phyloP scores from a whole-genome alignment of 2,797 vertebrate species.

The Periophthalmus magnuspinnatus region DNA sequence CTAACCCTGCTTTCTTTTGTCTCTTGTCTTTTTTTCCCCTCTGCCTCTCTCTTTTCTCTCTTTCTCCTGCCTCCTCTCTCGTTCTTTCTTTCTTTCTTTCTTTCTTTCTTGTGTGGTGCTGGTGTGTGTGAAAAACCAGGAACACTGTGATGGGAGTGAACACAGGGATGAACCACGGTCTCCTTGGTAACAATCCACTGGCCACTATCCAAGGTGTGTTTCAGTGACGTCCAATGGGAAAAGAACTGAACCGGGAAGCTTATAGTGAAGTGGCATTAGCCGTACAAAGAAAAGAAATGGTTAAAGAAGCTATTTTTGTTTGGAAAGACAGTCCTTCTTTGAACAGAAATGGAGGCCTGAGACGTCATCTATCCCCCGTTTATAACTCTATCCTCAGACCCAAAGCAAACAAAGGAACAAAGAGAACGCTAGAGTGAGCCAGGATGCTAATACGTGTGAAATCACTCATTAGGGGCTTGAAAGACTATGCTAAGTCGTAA shows the following conservation, averaged over 20 bases:
- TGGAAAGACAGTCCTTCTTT: too few species aligned
- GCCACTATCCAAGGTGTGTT: constrained; percentile 93
- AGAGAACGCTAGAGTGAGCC: too few species aligned
- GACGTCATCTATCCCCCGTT: too few species aligned
- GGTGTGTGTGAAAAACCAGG: constrained; percentile 75
- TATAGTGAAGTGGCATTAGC: too few species aligned
- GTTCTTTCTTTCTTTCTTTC: neutral
- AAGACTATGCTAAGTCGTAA: too few species aligned
- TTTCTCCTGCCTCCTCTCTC: constrained; percentile 33
- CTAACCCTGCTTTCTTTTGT: constrained; percentile 61
- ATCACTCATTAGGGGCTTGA: too few species aligned
- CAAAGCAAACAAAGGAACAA: too few species aligned
- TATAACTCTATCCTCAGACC: too few species aligned
- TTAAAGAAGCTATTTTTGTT: too few species aligned
- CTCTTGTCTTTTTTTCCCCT: constrained; percentile 22
- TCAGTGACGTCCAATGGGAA: constrained; percentile 20
- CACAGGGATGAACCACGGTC: constrained; percentile 90
- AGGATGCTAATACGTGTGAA: too few species aligned
- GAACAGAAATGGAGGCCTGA: too few species aligned
- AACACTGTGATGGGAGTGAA: constrained; percentile 94
- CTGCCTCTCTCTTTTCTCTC: constrained; percentile 54
- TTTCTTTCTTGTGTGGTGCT: neutral
- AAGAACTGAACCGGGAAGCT: constrained; percentile 12
- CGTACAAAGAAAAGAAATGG: too few species aligned
- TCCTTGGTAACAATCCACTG: constrained; percentile 91